phyloP scores from a whole-genome alignment of 2,888 invertebrate species.

The Xiphydria camelus region DNA sequence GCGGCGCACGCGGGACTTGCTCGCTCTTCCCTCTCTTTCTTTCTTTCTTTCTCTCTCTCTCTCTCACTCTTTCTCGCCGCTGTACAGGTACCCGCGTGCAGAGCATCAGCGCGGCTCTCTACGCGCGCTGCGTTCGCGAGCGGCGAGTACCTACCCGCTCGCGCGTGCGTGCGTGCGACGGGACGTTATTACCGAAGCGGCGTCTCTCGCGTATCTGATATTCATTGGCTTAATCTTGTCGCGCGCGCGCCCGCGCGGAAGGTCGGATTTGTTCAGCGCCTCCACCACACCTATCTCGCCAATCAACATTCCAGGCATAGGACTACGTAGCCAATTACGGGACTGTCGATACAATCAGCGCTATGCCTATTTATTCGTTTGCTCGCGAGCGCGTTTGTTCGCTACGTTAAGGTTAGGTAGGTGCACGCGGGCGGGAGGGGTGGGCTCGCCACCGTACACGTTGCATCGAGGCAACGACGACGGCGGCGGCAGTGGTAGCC shows the following conservation, averaged over 20 bases:
- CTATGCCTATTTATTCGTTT: constrained; percentile 41
- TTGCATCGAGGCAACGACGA: not conserved
- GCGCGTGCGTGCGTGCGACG: not conserved
- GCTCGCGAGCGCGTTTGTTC: constrained; percentile 11
- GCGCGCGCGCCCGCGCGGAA: constrained; percentile 10
- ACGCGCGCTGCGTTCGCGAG: not conserved
- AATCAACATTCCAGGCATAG: constrained; percentile 49
- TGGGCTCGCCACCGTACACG: not conserved
- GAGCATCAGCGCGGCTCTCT: not conserved
- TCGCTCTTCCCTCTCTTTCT: too few species aligned
- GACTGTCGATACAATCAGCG: constrained; percentile 41
- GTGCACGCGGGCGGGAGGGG: too few species aligned
- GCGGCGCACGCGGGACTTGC: too few species aligned
- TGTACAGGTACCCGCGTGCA: not conserved
- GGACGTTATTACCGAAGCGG: constrained; percentile 1
- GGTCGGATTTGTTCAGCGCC: constrained; percentile 29
- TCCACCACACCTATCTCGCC: constrained; percentile 36
- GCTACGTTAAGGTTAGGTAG: too few species aligned
- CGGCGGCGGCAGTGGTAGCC: not conserved
- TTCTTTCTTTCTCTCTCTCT: not conserved
- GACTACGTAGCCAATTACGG: constrained; percentile 44
- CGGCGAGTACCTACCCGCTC: not conserved
- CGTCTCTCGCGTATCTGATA: constrained; percentile 22
- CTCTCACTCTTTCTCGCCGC: too few species aligned
- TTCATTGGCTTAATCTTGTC: constrained; percentile 37